Conservation (phyloP, 2,888 invertebrate genomes). For the Drosophila hamatofila region DNA sequence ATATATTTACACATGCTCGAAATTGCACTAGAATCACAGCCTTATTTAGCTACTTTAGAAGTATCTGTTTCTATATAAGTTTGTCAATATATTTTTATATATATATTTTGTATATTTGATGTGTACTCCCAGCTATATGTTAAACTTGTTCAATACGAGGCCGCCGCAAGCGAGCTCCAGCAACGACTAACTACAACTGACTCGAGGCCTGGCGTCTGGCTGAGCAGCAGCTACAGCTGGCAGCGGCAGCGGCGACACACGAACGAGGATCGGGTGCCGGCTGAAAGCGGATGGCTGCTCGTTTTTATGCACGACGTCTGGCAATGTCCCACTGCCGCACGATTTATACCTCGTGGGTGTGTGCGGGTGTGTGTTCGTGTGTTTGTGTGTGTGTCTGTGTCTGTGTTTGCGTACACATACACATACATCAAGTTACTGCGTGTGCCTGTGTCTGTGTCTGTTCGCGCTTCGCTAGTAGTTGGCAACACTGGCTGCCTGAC, state of each 20-base stretch:
- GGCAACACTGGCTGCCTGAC: slow-evolving; percentile 55
- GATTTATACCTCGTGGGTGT: slow-evolving; percentile 32
- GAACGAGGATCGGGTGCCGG: slow-evolving; percentile 75
- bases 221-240: slow-evolving; percentile 47
- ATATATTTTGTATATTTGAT: slow-evolving; percentile 21
- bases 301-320: slow-evolving; percentile 45
- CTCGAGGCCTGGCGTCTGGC: slow-evolving; percentile 50
- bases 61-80: slow-evolving; percentile 12
- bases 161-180: slow-evolving; percentile 64
- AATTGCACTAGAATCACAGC: slow-evolving; percentile 69
- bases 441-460: slow-evolving; percentile 14
- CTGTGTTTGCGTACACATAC: slow-evolving; percentile 20
- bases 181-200: slow-evolving; percentile 76
- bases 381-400: slow-evolving; percentile 9
- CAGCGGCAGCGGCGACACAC: slow-evolving; percentile 27
- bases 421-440: slow-evolving; percentile 42
- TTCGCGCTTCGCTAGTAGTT: slow-evolving; percentile 42
- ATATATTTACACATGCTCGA: slow-evolving; percentile 58
- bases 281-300: slow-evolving; percentile 43
- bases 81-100: slow-evolving; percentile 20
- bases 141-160: slow-evolving; percentile 28
- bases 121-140: slow-evolving; percentile 13
- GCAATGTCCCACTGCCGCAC: slow-evolving; percentile 56
- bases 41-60: slow-evolving; percentile 29
- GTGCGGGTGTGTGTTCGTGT: not conserved